Conservation (phyloP, 2,888 invertebrate species). For the Drosophila neonasuta region DNA sequence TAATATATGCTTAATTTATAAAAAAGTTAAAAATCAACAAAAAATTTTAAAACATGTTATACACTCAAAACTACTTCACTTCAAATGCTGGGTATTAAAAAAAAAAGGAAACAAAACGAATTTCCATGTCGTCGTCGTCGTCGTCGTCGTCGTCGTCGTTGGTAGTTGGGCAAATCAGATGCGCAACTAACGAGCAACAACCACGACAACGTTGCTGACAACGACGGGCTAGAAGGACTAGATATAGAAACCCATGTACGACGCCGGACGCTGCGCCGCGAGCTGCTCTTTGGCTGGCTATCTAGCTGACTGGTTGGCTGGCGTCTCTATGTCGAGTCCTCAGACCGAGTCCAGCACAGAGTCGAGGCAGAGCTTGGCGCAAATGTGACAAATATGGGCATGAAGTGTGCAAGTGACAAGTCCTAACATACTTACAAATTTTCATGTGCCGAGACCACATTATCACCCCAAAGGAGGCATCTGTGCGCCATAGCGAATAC, state of each 20-base stretch:
- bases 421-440: constrained; percentile 78
- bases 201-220: constrained; percentile 59
- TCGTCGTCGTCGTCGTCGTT: constrained; percentile 54
- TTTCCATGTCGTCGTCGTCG: constrained; percentile 70
- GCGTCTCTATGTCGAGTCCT: too few species aligned
- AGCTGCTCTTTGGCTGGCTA: constrained; percentile 14
- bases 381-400: constrained; percentile 79
- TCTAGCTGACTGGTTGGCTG: too few species aligned
- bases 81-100: constrained; percentile 8
- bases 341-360: neutral
- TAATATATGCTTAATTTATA: too few species aligned
- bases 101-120: constrained; percentile 53
- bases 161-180: constrained; percentile 76
- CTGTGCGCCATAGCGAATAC: constrained; percentile 31
- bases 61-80: constrained; percentile 1
- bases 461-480: constrained; percentile 46
- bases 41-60: too few species aligned
- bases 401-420: constrained; percentile 79
- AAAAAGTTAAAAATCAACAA: too few species aligned
- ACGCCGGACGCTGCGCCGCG: constrained; percentile 53
- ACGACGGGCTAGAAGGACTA: constrained; percentile 32
- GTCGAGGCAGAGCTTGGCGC: constrained; percentile 61
- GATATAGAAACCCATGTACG: constrained; percentile 38
- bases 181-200: constrained; percentile 77
- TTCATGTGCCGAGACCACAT: constrained; percentile 60